A percentile compares a stretch with the other conserved stretches of the same genome.
Evolutionary conservation across 2,113 vertebrate species (phyloP).

Genomic region (Tinamus guttatus): DNA sequence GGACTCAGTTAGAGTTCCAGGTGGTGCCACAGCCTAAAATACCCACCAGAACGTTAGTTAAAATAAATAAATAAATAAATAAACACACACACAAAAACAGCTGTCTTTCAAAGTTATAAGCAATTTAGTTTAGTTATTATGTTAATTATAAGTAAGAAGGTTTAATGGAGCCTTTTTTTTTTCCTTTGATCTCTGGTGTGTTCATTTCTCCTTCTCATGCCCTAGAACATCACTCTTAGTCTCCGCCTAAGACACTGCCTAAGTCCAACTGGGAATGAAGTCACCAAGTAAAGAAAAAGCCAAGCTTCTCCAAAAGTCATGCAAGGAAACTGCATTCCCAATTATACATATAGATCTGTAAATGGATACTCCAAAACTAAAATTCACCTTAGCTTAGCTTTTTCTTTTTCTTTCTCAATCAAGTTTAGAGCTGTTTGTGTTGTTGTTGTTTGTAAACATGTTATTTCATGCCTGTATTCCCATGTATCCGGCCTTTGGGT

Average conservation of each 20-base stretch:
- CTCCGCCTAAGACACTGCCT: not conserved
- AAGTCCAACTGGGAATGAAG: slow-evolving; percentile 13
- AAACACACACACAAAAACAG: not conserved
- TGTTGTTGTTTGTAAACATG: not conserved
- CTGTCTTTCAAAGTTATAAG: not conserved
- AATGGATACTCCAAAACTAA: not conserved
- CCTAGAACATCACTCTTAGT: not conserved
- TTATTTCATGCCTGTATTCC: not conserved
- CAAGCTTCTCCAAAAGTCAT: not conserved
- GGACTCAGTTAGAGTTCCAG: not conserved
- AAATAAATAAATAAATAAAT: not conserved
- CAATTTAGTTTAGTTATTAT: not conserved
- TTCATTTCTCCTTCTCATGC: slow-evolving; percentile 35
- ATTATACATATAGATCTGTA: not conserved
- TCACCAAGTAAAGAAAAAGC: not conserved
- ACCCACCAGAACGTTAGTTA: not conserved
- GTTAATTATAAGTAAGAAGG: not conserved
- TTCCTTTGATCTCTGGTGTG: not conserved
- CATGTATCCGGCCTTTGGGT: not conserved
- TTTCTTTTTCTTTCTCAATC: not conserved
- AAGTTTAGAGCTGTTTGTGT: not conserved
- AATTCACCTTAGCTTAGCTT: not conserved
- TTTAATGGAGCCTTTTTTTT: not conserved
- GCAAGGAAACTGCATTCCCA: not conserved
- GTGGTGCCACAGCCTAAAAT: not conserved